Evolutionary conservation across 1,140 invertebrate species (phyloP), one percentile per base, ranked within the genome.

Genomic region (Trichonephila clavata): DNA sequence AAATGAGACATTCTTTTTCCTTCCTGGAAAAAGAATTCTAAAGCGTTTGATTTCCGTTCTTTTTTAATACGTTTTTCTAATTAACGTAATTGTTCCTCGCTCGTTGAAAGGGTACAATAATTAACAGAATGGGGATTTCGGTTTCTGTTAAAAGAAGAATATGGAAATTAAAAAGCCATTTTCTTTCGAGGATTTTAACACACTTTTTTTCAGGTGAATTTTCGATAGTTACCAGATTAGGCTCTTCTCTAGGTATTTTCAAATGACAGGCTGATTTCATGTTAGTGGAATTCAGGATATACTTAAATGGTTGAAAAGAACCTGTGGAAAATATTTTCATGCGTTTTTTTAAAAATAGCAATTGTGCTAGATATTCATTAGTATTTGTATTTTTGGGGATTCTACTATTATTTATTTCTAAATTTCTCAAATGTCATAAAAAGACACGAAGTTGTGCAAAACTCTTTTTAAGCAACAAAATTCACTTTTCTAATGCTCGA

Each of bases 41-140:
- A 13, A 57, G 20, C 13, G 57, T 57, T 24, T 50, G 50, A 83
- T 57, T 83, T 57, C 50, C n/a, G 1, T 57, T 27, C n/a, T 24
- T 59, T 16, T 59, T 83, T 77, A 16, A 77, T 57, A 24, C 81
- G 13, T 83, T 57, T 83, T 83, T 83, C 43, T 83, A 83, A 83
- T 83, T 83, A 83, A 83, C 50, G 27, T 77, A 83, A 83, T 83
- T 83, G 24, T 59, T 13, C 24, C 59, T 83, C n/a, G 20, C 81
- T 10, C 81, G 13, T 77, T 77, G n/a, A 39, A 20, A 77, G 24
- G 32, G 20, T 27, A 16, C 5, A 77, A 39, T 39, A 24, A 21
- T 83, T 6, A 83, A 83, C 43, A 83, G 50, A 83, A 83, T n/a
- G 71, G 27, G 18, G 32, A 77, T 32, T 32, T 68, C n/a, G n/a